Conservation (phyloP, 2,888 invertebrate species). For the Cerastis leucographa region DNA sequence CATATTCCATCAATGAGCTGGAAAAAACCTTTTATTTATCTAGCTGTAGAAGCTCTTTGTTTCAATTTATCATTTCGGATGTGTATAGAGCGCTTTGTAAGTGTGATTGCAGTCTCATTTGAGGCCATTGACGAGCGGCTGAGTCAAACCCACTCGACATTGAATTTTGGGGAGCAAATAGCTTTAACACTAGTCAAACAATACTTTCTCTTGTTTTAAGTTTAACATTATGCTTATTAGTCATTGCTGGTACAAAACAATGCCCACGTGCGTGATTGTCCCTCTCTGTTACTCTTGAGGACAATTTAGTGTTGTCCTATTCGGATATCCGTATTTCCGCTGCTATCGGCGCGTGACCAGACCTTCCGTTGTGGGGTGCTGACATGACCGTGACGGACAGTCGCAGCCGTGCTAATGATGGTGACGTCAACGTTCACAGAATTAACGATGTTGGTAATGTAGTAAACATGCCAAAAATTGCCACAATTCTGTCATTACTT, state of each 20-base stretch:
- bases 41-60: conserved; percentile 38
- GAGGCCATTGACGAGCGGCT: conserved; percentile 2
- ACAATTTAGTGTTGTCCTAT: conserved; percentile 60
- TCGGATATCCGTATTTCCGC: conserved; percentile 88
- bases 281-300: conserved; percentile 60
- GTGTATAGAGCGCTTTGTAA: conserved; percentile 31
- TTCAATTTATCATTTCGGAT: conserved; percentile 47
- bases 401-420: conserved; percentile 69
- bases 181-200: conserved; percentile 26
- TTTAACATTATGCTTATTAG: conserved; percentile 52
- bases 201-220: conserved; percentile 51
- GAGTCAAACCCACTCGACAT: conserved; percentile 15
- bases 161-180: conserved; percentile 36
- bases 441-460: conserved; percentile 40
- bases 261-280: conserved; percentile 61
- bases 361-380: conserved; percentile 83
- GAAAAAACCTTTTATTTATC: conserved; percentile 38
- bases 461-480: conserved; percentile 28
- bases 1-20: conserved; percentile 41
- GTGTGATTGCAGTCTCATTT: conserved; percentile 30
- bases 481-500: conserved; percentile 35
- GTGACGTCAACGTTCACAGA: conserved; percentile 72
- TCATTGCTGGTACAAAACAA: conserved; percentile 61
- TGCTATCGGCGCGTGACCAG: conserved; percentile 84
- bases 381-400: conserved; percentile 78